Conservation (phyloP, 1,140 invertebrate species). For the Drosophila nannoptera region DNA sequence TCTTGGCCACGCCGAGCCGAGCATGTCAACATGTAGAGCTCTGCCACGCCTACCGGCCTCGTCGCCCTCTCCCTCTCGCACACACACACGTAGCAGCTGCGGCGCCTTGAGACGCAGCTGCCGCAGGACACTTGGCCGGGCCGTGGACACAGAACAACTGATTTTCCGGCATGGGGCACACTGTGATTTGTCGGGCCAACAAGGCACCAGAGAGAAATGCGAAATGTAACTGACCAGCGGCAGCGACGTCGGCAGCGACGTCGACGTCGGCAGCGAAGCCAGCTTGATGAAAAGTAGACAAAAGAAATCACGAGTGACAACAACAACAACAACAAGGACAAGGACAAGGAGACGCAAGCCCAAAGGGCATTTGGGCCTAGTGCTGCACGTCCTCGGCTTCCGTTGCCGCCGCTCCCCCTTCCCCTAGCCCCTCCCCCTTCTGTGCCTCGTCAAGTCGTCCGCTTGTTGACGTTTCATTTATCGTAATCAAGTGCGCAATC, state of each 20-base stretch:
- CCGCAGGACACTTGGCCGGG: conserved; percentile 25
- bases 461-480: conserved; percentile 77
- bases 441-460: conserved; percentile 16
- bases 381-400: conserved; percentile 14
- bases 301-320: conserved; percentile 68
- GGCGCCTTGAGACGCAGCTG: conserved; percentile 46
- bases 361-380: conserved; percentile 47
- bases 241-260: neutral
- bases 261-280: neutral
- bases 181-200: conserved; percentile 67
- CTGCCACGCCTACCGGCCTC: conserved; percentile 1
- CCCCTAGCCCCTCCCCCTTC: neutral
- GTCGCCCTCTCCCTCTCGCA: neutral
- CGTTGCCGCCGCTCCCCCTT: neutral
- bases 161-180: conserved; percentile 60
- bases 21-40: conserved; percentile 17
- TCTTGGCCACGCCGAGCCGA: conserved; percentile 7
- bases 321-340: conserved; percentile 45
- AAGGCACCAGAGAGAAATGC: conserved; percentile 25
- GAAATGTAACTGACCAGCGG: conserved; percentile 14
- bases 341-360: conserved; percentile 30
- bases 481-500: conserved; percentile 77
- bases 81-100: neutral
- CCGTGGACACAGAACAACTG: conserved; percentile 53
- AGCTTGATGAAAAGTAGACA: conserved; percentile 49